Percentiles rank a stretch among this genome's conserved stretches.
These are phyloP conservation scores for Pomatostomus ruficeps DNA, from an alignment of 2,113 vertebrate species.

Conservation along the genomic window DNA sequence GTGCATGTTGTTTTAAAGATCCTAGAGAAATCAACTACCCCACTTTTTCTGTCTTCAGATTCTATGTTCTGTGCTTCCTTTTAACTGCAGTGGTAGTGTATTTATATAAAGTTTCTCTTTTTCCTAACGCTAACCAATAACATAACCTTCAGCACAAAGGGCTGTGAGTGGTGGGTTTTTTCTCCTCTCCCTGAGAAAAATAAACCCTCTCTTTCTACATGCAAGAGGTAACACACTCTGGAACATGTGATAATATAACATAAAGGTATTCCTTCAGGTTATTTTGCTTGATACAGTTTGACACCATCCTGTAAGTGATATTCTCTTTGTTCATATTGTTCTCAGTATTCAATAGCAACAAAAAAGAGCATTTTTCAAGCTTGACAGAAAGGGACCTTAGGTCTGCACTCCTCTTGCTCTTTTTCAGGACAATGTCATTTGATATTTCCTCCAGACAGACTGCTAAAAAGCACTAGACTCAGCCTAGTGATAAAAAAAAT, in stretches of 20 bases:
- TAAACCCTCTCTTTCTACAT: neutral
- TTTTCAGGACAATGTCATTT: neutral
- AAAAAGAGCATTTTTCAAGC: neutral
- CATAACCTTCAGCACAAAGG: neutral
- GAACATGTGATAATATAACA: neutral
- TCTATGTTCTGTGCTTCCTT: neutral
- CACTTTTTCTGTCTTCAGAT: neutral
- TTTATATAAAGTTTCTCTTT: neutral
- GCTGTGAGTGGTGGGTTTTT: neutral
- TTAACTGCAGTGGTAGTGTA: neutral
- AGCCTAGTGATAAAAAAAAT: neutral
- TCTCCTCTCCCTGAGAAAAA: neutral
- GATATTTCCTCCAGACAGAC: neutral
- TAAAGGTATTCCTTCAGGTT: conserved; percentile 1
- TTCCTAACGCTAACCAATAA: conserved; percentile 15
- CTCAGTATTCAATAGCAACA: neutral
- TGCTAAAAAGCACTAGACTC: neutral
- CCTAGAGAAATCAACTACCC: neutral
- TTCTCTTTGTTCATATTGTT: conserved; percentile 18
- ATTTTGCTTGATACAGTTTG: conserved; percentile 20
- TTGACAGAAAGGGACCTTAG: neutral
- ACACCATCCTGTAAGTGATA: neutral
- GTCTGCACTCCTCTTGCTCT: neutral
- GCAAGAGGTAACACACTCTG: neutral
- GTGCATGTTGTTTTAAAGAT: neutral